Conservation (phyloP, 2,797 vertebrate species). For the Sparidentex hasta region DNA sequence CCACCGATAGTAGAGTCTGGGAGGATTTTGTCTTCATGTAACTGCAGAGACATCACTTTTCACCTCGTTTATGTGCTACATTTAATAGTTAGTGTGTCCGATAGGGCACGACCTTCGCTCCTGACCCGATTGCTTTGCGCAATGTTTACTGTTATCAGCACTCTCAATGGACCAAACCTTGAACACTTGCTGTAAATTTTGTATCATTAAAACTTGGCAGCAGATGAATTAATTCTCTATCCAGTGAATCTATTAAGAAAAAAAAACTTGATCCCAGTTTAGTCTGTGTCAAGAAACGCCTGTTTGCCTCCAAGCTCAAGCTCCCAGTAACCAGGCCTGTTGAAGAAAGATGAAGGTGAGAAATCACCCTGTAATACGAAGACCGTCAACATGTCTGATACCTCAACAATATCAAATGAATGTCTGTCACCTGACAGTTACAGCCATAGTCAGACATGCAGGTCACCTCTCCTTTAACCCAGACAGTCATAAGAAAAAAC, state of each 20-base stretch:
- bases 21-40: background rate
- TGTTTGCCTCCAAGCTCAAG: rapidly evolving
- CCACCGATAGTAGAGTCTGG: conserved; percentile 37
- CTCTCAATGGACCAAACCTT: no score
- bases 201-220: background rate
- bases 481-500: background rate
- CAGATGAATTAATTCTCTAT: background rate
- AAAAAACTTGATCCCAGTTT: background rate
- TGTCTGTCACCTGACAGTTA: background rate
- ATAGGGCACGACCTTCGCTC: background rate
- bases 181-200: background rate
- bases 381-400: background rate
- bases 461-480: background rate
- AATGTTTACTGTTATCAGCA: background rate
- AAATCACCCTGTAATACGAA: background rate
- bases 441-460: background rate
- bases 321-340: background rate
- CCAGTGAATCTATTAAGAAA: background rate
- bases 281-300: background rate
- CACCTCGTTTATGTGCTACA: background rate
- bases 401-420: background rate
- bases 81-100: background rate
- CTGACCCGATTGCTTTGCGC: background rate
- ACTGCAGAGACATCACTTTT: background rate
- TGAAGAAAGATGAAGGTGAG: background rate